These are phyloP conservation scores for Mystacides longicornis DNA, from an alignment of 2,888 invertebrate species.

Conservation along the genomic window DNA sequence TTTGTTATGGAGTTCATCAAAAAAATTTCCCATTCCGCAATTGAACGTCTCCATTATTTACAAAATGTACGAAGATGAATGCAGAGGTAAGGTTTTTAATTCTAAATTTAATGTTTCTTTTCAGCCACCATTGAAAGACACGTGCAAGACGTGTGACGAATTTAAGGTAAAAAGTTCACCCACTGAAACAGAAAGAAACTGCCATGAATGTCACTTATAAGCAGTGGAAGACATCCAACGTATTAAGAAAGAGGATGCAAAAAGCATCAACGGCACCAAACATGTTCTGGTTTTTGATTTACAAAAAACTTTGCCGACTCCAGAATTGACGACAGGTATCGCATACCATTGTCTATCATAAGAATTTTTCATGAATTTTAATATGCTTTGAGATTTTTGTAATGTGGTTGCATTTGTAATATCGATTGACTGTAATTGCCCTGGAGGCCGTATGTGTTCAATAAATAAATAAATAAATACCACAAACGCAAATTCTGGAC, in stretches of 20 bases:
- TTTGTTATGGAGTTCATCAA: slow-evolving; percentile 2
- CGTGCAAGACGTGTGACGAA: slow-evolving; percentile 4
- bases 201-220: slow-evolving; percentile 5
- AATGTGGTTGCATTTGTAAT: no score
- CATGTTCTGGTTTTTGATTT: slow-evolving; percentile 5
- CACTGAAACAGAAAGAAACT: slow-evolving; percentile 2
- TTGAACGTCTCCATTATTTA: slow-evolving; percentile 4
- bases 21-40: neutral
- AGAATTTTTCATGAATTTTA: no score
- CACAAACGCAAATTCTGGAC: slow-evolving; percentile 2
- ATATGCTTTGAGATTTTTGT: no score
- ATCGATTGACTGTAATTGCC: no score
- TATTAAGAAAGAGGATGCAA: no score
- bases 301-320: slow-evolving; percentile 5
- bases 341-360: no score
- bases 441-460: no score
- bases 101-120: slow-evolving; percentile 3
- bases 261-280: neutral
- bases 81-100: slow-evolving; percentile 1
- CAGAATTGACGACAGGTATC: slow-evolving; percentile 5
- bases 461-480: no score
- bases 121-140: slow-evolving; percentile 4
- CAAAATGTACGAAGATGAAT: slow-evolving; percentile 4
- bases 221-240: slow-evolving; percentile 5
- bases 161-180: slow-evolving; percentile 5